phyloP scores from a whole-genome alignment of 2,888 invertebrate genomes.

The Volucella inanis region DNA sequence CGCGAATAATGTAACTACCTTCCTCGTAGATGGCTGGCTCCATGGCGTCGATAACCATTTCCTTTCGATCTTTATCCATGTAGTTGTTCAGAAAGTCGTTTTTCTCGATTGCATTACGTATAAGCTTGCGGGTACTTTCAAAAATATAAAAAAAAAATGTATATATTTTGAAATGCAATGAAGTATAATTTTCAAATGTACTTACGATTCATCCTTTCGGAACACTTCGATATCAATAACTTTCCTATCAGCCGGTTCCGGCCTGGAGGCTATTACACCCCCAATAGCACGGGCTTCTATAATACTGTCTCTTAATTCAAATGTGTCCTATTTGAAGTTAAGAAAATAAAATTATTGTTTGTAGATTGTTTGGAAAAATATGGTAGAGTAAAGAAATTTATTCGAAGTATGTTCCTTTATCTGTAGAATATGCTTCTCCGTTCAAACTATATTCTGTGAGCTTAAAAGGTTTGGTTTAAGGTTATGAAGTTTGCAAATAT shows the following conservation, averaged over 20 bases:
- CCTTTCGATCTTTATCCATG: constrained; percentile 89
- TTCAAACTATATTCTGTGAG: too few species aligned
- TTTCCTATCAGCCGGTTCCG: constrained; percentile 83
- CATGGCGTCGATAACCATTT: constrained; percentile 93
- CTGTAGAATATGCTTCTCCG: too few species aligned
- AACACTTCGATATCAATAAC: constrained; percentile 84
- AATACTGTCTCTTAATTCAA: constrained; percentile 43
- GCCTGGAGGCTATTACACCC: constrained; percentile 84
- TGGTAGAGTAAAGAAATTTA: too few species aligned
- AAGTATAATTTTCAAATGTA: constrained; percentile 20
- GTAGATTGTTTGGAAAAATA: too few species aligned
- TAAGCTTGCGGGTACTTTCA: constrained; percentile 86
- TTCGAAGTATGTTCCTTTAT: too few species aligned
- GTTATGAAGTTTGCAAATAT: too few species aligned
- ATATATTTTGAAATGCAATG: constrained; percentile 15
- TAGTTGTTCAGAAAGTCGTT: constrained; percentile 93
- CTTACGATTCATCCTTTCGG: constrained; percentile 85
- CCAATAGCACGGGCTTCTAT: constrained; percentile 81
- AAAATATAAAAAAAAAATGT: not conserved
- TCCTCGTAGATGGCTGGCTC: constrained; percentile 87
- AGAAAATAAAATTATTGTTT: not conserved
- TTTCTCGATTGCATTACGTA: constrained; percentile 88
- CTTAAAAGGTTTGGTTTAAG: too few species aligned
- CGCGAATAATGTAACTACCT: constrained; percentile 89
- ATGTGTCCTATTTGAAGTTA: constrained; percentile 46